These are phyloP conservation scores for Phymatocera aterrima DNA, from an alignment of 2,888 invertebrate genomes.

Conservation along the genomic window DNA sequence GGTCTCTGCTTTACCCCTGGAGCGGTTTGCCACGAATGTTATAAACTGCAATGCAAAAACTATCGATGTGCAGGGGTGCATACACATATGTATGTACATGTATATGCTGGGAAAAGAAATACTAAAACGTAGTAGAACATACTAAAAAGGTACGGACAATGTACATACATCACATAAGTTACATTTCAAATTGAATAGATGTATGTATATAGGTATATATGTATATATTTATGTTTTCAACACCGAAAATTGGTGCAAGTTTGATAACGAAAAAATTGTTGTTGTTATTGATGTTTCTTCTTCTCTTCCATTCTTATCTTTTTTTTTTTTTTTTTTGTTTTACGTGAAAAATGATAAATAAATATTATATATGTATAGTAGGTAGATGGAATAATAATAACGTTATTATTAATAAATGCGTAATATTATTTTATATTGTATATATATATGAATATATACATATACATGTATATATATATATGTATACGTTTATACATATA, in stretches of 20 bases:
- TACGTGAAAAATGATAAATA: slow-evolving; percentile 39
- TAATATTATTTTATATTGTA: slow-evolving; percentile 19
- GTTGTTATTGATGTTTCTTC: not conserved
- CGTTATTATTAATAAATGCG: slow-evolving; percentile 46
- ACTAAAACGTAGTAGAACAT: no score
- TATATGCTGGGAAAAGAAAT: no score
- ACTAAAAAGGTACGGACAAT: no score
- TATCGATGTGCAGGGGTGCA: no score
- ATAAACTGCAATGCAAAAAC: no score
- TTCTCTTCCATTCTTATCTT: not conserved
- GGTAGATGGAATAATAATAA: slow-evolving; percentile 46
- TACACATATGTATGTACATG: no score
- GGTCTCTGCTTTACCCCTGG: no score
- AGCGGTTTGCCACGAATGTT: no score
- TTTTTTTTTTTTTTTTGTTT: slow-evolving; percentile 1
- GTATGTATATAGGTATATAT: not conserved
- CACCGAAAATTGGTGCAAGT: slow-evolving; percentile 43
- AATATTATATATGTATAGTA: no score
- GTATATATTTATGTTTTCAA: not conserved
- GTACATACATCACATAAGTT: not conserved
- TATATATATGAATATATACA: not conserved
- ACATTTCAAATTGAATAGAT: not conserved
- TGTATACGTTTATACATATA: slow-evolving; percentile 9
- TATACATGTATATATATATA: not conserved
- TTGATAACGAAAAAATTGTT: slow-evolving; percentile 17